phyloP scores from a whole-genome alignment of 2,113 vertebrate species.

The Pithys albifrons region DNA sequence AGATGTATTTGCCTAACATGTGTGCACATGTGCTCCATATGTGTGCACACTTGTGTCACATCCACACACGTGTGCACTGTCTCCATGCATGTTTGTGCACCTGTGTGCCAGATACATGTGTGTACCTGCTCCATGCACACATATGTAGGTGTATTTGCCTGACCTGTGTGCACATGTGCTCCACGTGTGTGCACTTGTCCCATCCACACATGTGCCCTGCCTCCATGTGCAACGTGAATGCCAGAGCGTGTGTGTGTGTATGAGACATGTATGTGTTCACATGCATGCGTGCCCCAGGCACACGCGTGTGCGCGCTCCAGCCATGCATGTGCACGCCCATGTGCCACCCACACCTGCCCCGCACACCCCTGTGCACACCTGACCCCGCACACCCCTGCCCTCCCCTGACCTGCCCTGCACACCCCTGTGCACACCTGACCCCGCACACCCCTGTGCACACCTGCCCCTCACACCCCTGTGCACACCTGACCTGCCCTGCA shows the following conservation, averaged over 20 bases:
- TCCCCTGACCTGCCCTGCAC: not conserved
- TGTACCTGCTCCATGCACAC: no score
- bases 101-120: not conserved
- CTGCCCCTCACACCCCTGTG: no score
- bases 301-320: not conserved
- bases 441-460: not conserved
- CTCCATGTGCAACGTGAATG: not conserved
- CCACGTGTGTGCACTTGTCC: not conserved
- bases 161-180: no score
- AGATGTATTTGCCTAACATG: no score
- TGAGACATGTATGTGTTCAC: rapidly evolving
- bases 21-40: no score
- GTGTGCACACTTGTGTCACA: rapidly evolving
- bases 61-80: not conserved
- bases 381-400: no score
- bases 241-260: no score
- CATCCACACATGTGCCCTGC: no score
- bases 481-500: not conserved
- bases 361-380: not conserved
- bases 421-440: not conserved
- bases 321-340: not conserved
- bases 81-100: rapidly evolving
- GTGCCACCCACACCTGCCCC: not conserved
- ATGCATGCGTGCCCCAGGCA: not conserved
- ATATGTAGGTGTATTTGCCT: no score